phyloP scores from a whole-genome alignment of 2,888 invertebrate species.

The Drosophila robusta region DNA sequence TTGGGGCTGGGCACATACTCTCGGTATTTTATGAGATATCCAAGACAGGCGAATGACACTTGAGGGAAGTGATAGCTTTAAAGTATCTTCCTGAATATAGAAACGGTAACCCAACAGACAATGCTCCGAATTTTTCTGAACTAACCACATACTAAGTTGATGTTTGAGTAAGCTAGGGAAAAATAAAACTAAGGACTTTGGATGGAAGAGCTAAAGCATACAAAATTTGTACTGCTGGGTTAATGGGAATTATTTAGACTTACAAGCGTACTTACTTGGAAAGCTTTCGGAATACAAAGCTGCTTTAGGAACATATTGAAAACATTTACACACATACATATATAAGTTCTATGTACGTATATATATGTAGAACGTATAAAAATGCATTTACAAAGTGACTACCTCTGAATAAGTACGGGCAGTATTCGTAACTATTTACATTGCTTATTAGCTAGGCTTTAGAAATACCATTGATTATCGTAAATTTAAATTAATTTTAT shows the following conservation, averaged over 20 bases:
- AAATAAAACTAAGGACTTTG: not conserved
- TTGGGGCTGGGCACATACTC: slow-evolving; percentile 36
- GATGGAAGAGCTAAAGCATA: slow-evolving; percentile 13
- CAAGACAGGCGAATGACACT: slow-evolving; percentile 29
- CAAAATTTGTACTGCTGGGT: slow-evolving; percentile 20
- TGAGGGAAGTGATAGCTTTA: slow-evolving; percentile 10
- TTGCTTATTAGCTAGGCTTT: slow-evolving; percentile 52
- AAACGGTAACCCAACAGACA: slow-evolving; percentile 5
- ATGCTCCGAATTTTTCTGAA: not conserved
- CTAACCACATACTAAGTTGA: slow-evolving; percentile 1
- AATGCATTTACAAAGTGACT: slow-evolving; percentile 21
- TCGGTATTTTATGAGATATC: slow-evolving; percentile 36
- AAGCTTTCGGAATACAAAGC: slow-evolving; percentile 13
- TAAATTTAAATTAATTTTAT: not conserved
- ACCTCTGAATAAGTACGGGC: slow-evolving; percentile 3
- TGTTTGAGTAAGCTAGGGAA: not conserved
- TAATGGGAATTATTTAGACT: not conserved
- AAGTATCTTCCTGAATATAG: slow-evolving; percentile 2
- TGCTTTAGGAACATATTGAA: slow-evolving; percentile 41
- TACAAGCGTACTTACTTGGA: not conserved
- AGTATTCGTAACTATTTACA: slow-evolving; percentile 54
- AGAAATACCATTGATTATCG: slow-evolving; percentile 30
- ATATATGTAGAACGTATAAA: slow-evolving; percentile 1
- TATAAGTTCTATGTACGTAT: too few species aligned
- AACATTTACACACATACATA: slow-evolving; percentile 9